Conservation (phyloP, 1,140 invertebrate species). For the Oncopeltus fasciatus region DNA sequence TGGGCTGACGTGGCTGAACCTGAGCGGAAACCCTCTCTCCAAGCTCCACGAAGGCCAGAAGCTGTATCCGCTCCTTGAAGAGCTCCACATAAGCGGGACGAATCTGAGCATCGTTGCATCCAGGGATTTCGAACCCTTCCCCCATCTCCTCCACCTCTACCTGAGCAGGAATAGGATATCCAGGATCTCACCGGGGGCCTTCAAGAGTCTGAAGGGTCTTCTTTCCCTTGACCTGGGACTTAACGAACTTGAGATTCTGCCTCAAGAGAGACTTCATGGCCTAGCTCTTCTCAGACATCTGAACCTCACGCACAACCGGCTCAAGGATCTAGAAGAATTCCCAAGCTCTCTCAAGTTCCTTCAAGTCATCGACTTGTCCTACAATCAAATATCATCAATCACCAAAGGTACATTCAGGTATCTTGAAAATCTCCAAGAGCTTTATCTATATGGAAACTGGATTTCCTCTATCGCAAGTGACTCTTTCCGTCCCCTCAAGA, state of each 20-base stretch:
- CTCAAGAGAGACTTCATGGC: conserved; percentile 69
- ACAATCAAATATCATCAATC: conserved; percentile 65
- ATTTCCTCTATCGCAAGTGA: conserved; percentile 62
- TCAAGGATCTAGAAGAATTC: conserved; percentile 72
- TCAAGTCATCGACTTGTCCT: conserved; percentile 65
- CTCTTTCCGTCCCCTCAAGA: conserved; percentile 63
- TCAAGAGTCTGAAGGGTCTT: conserved; percentile 56
- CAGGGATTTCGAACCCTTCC: conserved; percentile 77
- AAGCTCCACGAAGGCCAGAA: conserved; percentile 44
- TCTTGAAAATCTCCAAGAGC: conserved; percentile 53
- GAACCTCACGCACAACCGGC: conserved; percentile 67
- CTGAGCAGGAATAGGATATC: conserved; percentile 60
- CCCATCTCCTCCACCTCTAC: conserved; percentile 56
- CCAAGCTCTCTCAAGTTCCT: conserved; percentile 58
- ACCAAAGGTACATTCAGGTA: conserved; percentile 59
- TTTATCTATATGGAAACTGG: conserved; percentile 69
- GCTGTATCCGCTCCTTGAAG: conserved; percentile 38
- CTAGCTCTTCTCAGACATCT: conserved; percentile 52
- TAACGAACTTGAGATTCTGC: conserved; percentile 70
- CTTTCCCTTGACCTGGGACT: conserved; percentile 66
- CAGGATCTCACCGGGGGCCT: conserved; percentile 70
- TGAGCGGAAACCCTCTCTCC: conserved; percentile 65
- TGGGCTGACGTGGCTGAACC: conserved; percentile 54
- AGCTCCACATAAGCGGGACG: conserved; percentile 64
- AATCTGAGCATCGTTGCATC: conserved; percentile 74